Conservation (phyloP, 2,888 invertebrate species). For the Agrotis puta region DNA sequence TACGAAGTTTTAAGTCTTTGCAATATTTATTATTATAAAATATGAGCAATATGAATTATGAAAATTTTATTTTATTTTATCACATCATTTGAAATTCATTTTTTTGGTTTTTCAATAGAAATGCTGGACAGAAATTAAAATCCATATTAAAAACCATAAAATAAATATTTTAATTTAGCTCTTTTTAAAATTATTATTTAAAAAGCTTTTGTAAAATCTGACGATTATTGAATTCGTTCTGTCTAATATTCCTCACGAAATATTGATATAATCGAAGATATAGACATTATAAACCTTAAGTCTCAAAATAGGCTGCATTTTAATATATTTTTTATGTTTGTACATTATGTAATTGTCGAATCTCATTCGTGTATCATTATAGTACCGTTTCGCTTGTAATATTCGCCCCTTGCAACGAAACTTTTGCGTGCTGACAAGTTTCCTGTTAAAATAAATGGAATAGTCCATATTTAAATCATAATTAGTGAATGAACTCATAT, state of each 20-base stretch:
- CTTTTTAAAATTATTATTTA: neutral
- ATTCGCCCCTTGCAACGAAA: constrained; percentile 42
- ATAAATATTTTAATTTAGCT: too few relatives aligned
- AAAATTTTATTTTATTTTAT: constrained; percentile 28
- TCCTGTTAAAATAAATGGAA: neutral
- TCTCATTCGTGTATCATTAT: constrained; percentile 55
- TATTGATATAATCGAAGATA: constrained; percentile 9
- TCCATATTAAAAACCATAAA: neutral
- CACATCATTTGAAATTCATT: constrained; percentile 11
- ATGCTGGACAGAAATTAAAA: constrained; percentile 8
- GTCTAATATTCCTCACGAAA: constrained; percentile 12
- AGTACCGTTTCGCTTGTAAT: constrained; percentile 50
- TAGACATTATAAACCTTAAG: constrained; percentile 12
- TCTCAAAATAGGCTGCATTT: constrained; percentile 33
- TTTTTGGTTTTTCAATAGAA: constrained; percentile 2
- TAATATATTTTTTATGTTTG: constrained; percentile 45
- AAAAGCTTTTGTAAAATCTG: neutral
- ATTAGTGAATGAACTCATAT: neutral
- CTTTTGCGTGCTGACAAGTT: constrained; percentile 41
- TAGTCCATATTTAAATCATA: too few relatives aligned
- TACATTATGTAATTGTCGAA: constrained; percentile 58
- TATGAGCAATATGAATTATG: constrained; percentile 23
- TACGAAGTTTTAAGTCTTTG: constrained; percentile 37
- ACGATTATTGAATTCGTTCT: neutral
- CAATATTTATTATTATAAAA: constrained; percentile 33